Evolutionary conservation across 2,797 vertebrate genomes (phyloP), one percentile per base, ranked within the genome.

Genomic region (Presbytis comata): DNA sequence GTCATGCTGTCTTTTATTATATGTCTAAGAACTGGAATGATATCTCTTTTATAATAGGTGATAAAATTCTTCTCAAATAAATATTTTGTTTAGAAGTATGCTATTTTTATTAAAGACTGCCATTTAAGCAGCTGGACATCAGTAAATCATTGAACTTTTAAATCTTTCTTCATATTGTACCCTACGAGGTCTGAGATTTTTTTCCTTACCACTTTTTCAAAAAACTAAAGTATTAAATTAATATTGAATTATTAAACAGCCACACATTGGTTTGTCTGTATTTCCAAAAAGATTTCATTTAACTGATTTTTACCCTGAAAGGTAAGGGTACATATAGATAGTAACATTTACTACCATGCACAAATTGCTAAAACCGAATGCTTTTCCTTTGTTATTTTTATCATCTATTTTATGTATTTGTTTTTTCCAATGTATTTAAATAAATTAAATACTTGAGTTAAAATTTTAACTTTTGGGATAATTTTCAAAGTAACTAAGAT

Each of bases 371-470:
- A 86, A 87, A n/a, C 55, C 64, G 33, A 93, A 78, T n/a, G 50
- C 4, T 84, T 89, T 95, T 93, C 39, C 46, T 79, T 21, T 83
- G 33, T 72, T 64, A 39, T 48, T 97, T 94, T 90, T 85, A 48
- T 64, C 46, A 48, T 50, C 24, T 78, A 22, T 7, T 22, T 78
- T 67, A 57, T 44, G 12, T 44, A 64, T 78, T 83, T 86, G 80
- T n/a, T 59, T 78, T 91, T 95, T 53, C 44, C 41, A 82, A 44
- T 13, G 80, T 4, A 89, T 48, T 80, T 89, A 72, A 59, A 46
- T 79, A 46, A 28, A n/a, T 33, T 86, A 81, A 93, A 91, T 72
- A 46, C 8, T 84, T 74, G 39, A 83, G 33, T 88, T 88, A 91
- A 93, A 97, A 83, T 88, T 44, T 75, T 84, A 95, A 72, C n/a